These are phyloP conservation scores for Octonoba sinensis DNA, from an alignment of 2,888 invertebrate species.

Conservation along the genomic window DNA sequence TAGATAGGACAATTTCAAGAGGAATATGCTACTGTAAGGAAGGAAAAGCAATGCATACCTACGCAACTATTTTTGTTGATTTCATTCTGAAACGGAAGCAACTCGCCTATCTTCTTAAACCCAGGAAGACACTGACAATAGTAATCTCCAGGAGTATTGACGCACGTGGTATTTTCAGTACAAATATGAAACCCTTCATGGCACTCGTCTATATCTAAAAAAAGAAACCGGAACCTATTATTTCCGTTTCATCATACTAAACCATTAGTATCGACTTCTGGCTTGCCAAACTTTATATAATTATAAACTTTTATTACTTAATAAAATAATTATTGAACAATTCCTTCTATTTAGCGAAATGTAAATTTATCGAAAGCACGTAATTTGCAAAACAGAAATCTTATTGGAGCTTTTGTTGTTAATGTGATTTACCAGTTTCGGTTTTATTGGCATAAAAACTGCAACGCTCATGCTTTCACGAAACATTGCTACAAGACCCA, in stretches of 20 bases:
- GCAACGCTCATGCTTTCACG: too few species aligned
- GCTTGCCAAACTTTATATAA: not conserved
- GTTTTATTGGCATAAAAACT: too few species aligned
- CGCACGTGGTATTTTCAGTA: conserved; percentile 3
- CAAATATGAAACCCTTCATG: not conserved
- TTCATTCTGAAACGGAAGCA: not conserved
- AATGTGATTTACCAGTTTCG: too few species aligned
- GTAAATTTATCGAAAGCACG: too few species aligned
- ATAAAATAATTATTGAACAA: too few species aligned
- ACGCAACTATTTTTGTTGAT: conserved; percentile 8
- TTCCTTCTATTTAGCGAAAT: too few species aligned
- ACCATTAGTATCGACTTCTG: too few species aligned
- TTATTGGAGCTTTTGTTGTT: too few species aligned
- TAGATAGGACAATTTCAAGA: too few species aligned
- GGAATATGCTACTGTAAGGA: not conserved
- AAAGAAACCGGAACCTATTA: not conserved
- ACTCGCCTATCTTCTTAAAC: conserved; percentile 10
- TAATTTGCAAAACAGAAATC: too few species aligned
- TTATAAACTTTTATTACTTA: not conserved
- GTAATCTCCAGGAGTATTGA: conserved; percentile 14
- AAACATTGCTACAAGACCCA: too few species aligned
- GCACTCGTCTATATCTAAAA: conserved; percentile 35
- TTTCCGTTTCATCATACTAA: too few species aligned
- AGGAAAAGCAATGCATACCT: not conserved
- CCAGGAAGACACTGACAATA: conserved; percentile 22